Conservation (phyloP, 2,113 vertebrate species). For the Protobothrops flavoviridis region DNA sequence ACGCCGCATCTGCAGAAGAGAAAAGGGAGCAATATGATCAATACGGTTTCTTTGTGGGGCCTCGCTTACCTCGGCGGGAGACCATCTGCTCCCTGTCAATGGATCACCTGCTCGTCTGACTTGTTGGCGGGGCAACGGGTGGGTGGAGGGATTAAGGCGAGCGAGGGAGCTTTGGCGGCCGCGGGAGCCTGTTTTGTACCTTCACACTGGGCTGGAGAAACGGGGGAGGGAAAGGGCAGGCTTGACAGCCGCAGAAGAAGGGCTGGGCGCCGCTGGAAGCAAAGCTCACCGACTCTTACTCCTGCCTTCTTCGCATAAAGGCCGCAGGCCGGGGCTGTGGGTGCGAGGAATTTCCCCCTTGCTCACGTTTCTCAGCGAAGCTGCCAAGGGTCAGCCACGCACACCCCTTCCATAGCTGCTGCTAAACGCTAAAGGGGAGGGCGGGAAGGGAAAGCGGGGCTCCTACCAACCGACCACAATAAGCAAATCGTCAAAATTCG, state of each 20-base stretch:
- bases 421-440: background rate
- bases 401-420: background rate
- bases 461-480: background rate
- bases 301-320: background rate
- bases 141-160: conserved; percentile 69
- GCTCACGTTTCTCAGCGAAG: background rate
- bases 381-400: conserved; percentile 10
- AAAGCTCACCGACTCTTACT: background rate
- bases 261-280: background rate
- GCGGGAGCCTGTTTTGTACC: conserved; percentile 24
- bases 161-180: conserved; percentile 39
- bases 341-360: background rate
- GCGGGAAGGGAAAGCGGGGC: background rate
- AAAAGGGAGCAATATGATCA: conserved; percentile 83
- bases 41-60: conserved; percentile 88
- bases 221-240: conserved; percentile 39
- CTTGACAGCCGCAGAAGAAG: background rate
- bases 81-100: conserved; percentile 99
- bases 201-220: background rate
- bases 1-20: conserved; percentile 61
- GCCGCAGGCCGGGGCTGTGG: background rate
- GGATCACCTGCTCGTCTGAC: conserved; percentile 98
- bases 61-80: conserved; percentile 91
- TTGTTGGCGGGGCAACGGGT: conserved; percentile 84
- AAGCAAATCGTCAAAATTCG: background rate